Conservation (phyloP, 2,888 invertebrate species). For the Synergus umbraculus region DNA sequence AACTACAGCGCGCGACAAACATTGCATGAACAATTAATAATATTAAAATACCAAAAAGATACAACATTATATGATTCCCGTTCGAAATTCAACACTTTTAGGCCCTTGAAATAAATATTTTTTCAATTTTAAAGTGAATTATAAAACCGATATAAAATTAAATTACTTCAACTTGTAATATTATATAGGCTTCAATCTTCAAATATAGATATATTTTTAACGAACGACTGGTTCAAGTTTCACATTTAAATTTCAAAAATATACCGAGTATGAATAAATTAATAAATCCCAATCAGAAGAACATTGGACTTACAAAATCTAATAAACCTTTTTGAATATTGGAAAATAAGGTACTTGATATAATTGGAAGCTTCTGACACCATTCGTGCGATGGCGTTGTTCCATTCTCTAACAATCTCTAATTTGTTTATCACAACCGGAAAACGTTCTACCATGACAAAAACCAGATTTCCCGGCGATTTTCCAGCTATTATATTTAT, state of each 20-base stretch:
- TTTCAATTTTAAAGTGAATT: no score
- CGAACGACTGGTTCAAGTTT: not conserved
- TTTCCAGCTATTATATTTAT: conserved; percentile 12
- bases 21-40: no score
- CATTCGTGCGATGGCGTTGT: conserved; percentile 4
- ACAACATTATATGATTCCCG: no score
- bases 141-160: no score
- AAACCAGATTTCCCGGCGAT: conserved; percentile 10
- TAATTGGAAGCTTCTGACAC: not conserved
- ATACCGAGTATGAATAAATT: not conserved
- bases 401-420: conserved; percentile 31
- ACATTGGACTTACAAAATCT: not conserved
- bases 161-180: not conserved
- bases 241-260: not conserved
- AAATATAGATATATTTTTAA: not conserved
- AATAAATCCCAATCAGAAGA: not conserved
- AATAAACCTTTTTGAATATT: not conserved
- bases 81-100: no score
- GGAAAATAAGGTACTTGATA: not conserved
- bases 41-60: no score
- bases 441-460: conserved; percentile 1
- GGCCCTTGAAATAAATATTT: no score
- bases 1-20: not conserved
- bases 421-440: conserved; percentile 62
- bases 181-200: not conserved